Percentiles rank a stretch among this genome's conserved stretches.
phyloP scores from a whole-genome alignment of 92 coral and sea anemone species.

The Heteractis magnifica region DNA sequence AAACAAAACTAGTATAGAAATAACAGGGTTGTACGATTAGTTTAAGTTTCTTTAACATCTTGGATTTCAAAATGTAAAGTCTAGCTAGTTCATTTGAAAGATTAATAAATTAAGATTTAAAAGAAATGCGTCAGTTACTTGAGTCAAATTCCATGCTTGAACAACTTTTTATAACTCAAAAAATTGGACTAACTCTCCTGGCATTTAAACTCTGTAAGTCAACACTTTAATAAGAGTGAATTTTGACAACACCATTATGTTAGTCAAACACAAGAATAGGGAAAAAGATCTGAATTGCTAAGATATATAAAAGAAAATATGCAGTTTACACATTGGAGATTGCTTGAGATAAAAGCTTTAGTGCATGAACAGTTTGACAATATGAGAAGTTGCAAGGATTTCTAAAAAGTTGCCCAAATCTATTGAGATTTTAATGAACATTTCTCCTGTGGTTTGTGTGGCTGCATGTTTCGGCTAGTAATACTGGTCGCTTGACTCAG shows the following conservation, averaged over 20 bases:
- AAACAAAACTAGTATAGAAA: background rate
- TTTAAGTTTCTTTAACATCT: background rate
- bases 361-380: background rate
- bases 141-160: conserved; percentile 6
- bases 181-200: background rate
- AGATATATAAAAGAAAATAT: background rate
- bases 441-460: background rate
- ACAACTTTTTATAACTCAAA: background rate
- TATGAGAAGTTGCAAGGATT: background rate
- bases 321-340: background rate
- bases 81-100: background rate
- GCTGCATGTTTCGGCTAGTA: background rate
- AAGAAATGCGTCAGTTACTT: background rate
- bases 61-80: background rate
- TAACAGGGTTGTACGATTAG: background rate
- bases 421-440: background rate
- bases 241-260: background rate
- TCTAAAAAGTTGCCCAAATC: background rate
- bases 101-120: background rate
- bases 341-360: background rate
- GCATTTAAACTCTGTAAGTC: background rate
- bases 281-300: background rate
- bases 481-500: background rate
- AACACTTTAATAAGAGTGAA: background rate
- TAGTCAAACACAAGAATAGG: background rate